These are phyloP conservation scores for Conomelus anceps DNA, from an alignment of 2,888 invertebrate genomes.

Conservation along the genomic window DNA sequence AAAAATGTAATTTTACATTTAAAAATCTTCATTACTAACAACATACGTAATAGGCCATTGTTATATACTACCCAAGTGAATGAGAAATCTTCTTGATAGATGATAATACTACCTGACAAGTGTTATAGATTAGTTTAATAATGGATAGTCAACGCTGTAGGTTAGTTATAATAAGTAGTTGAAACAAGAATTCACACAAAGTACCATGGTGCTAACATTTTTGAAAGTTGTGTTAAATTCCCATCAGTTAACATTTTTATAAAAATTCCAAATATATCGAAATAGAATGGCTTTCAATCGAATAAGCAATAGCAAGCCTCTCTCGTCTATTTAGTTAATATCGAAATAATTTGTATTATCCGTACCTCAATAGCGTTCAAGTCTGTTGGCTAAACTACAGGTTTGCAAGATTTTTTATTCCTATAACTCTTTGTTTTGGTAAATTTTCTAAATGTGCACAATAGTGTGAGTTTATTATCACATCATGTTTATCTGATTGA, in stretches of 20 bases:
- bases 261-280: not conserved
- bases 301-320: too few species aligned
- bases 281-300: not conserved
- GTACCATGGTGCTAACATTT: not conserved
- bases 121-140: not conserved
- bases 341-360: too few species aligned
- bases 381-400: too few species aligned
- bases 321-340: not conserved
- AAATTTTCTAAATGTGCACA: too few species aligned
- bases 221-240: not conserved
- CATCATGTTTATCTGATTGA: too few species aligned
- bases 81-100: not conserved
- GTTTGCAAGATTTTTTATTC: too few species aligned
- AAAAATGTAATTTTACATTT: not conserved
- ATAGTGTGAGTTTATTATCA: too few species aligned
- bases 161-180: not conserved
- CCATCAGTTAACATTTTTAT: not conserved
- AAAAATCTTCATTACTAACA: not conserved
- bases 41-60: not conserved
- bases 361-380: too few species aligned
- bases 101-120: not conserved
- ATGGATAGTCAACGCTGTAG: not conserved
- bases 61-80: not conserved
- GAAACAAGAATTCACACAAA: not conserved
- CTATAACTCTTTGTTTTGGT: too few species aligned